Evolutionary conservation across 1,140 invertebrate species (phyloP), one percentile per base, ranked within the genome.

Genomic region (Eumeta japonica): DNA sequence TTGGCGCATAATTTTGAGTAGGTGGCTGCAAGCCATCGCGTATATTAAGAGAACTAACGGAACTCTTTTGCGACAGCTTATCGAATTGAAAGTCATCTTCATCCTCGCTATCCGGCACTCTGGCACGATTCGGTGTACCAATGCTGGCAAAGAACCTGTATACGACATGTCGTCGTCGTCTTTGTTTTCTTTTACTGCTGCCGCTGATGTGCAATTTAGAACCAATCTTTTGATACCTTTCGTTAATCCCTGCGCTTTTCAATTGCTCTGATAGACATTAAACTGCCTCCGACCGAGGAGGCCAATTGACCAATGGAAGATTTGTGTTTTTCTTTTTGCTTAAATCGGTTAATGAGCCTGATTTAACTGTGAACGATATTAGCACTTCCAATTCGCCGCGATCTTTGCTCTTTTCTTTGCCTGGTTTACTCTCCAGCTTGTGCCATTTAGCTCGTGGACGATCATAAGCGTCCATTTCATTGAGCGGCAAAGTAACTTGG

Each of bases 1-100:
- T n/a, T n/a, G n/a, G n/a, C n/a, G n/a, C n/a, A n/a, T n/a, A n/a
- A n/a, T n/a, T n/a, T n/a, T n/a, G n/a, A n/a, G n/a, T n/a, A n/a
- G n/a, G n/a, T n/a, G n/a, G n/a, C n/a, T n/a, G n/a, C n/a, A n/a
- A n/a, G n/a, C n/a, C n/a, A n/a, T n/a, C n/a, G n/a, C n/a, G n/a
- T n/a, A n/a, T n/a, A n/a, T 85, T 85, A 10, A 89, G 52, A 5
- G 86, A 88, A 50, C 85, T 87, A 9, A 80, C 83, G 3, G 86
- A 89, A 55, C 87, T 88, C 58, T 88, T 88, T 51, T 89, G 86
- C 9, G 86, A 89, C 13, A 89, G 61, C 58, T 88, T 86, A 49
- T 89, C 87, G 52, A 89, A 86, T 75, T 83, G 80, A 57, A 89
- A 89, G 54, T 89, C 87, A 52, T 89, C 86, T 43, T 88, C 86